phyloP scores from a whole-genome alignment of 1,140 invertebrate genomes.

The Eueides isabella region DNA sequence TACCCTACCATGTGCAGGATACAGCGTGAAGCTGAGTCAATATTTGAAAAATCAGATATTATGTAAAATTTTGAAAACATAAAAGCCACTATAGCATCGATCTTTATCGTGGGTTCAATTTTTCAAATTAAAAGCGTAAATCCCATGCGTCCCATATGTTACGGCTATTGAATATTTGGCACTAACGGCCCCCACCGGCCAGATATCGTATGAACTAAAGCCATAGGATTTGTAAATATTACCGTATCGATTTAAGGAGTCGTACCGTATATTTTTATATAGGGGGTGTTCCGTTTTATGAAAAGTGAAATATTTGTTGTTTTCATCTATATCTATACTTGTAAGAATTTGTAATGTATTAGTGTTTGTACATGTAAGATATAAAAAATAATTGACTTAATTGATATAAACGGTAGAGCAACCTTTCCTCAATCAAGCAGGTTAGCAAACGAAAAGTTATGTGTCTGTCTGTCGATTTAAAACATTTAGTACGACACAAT shows the following conservation, averaged over 20 bases:
- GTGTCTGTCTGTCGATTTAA: too few species aligned
- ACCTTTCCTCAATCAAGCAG: too few species aligned
- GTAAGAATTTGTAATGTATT: too few species aligned
- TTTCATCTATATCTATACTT: too few species aligned
- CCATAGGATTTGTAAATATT: conserved; percentile 43
- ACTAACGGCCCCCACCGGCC: conserved; percentile 32
- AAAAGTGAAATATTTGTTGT: background rate
- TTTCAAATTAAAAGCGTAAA: conserved; percentile 22
- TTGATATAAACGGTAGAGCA: too few species aligned
- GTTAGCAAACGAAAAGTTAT: too few species aligned
- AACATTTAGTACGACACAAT: too few species aligned
- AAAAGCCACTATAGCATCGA: background rate
- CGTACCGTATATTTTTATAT: conserved; percentile 27
- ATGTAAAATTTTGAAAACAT: conserved; percentile 7
- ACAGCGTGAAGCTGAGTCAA: too few species aligned
- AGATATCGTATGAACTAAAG: conserved; percentile 34
- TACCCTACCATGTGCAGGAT: background rate
- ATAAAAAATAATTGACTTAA: too few species aligned
- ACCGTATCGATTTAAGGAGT: conserved; percentile 39
- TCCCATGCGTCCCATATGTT: conserved; percentile 39
- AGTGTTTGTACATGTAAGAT: too few species aligned
- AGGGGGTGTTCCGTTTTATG: conserved; percentile 20
- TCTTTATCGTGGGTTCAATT: conserved; percentile 1
- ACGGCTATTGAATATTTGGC: conserved; percentile 36
- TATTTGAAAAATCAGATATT: background rate